These are phyloP conservation scores for Prosapia bicincta DNA, from an alignment of 2,888 invertebrate species.

Conservation along the genomic window DNA sequence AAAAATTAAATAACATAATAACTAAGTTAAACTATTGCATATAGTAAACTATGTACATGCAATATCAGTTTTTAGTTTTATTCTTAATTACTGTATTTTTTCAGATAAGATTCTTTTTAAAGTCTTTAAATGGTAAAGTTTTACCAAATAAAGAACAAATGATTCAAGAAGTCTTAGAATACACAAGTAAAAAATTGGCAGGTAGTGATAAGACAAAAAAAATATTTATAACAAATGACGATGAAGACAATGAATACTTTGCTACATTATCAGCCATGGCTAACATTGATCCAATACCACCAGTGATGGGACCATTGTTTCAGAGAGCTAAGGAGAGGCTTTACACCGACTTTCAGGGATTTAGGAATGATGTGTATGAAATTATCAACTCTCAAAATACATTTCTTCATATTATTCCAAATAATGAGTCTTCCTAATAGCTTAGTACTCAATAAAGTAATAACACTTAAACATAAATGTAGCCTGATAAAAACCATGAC, in stretches of 20 bases:
- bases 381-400: conserved; percentile 53
- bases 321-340: conserved; percentile 63
- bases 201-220: conserved; percentile 67
- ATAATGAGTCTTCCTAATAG: too few relatives aligned
- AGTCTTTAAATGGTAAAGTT: conserved; percentile 57
- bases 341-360: conserved; percentile 58
- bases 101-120: conserved; percentile 63
- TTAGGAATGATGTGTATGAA: conserved; percentile 60
- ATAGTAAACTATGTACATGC: too few relatives aligned
- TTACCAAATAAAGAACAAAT: conserved; percentile 62
- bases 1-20: too few relatives aligned
- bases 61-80: too few relatives aligned
- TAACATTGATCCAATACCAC: conserved; percentile 58
- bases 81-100: too few relatives aligned
- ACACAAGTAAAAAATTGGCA: conserved; percentile 56
- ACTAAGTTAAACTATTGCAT: too few relatives aligned
- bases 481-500: too few relatives aligned
- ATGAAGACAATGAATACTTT: conserved; percentile 55
- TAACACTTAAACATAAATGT: too few relatives aligned
- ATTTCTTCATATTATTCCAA: background rate
- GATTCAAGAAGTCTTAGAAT: conserved; percentile 57
- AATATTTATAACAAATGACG: conserved; percentile 61
- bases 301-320: conserved; percentile 70
- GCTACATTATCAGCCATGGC: conserved; percentile 58
- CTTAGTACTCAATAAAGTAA: too few relatives aligned